phyloP scores from a whole-genome alignment of 2,113 vertebrate species.

The Mesocricetus auratus region DNA sequence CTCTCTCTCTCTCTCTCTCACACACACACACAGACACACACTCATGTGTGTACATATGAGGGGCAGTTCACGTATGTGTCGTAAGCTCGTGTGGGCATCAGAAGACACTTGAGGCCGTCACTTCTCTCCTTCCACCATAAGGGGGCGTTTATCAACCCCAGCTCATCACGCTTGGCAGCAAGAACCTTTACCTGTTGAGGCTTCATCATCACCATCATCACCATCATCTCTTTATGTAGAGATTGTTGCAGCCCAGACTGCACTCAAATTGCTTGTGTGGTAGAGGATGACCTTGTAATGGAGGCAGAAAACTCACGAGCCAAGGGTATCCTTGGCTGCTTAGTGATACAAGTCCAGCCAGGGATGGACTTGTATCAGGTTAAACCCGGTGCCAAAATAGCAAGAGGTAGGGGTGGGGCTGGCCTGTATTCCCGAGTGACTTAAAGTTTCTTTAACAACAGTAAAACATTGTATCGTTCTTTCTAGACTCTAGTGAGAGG shows the following conservation, averaged over 20 bases:
- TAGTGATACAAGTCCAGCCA: not conserved
- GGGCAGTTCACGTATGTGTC: no score
- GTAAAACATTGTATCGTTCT: not conserved
- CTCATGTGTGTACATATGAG: no score
- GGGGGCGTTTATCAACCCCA: no score
- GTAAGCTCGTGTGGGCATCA: not conserved
- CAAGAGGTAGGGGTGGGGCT: not conserved
- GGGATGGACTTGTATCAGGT: accelerated
- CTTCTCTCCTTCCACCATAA: not conserved
- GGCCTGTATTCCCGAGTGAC: not conserved
- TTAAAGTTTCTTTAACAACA: not conserved
- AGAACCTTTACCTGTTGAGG: not conserved
- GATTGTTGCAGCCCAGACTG: no score
- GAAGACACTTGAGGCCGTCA: not conserved
- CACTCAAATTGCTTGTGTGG: not conserved
- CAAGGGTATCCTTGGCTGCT: not conserved
- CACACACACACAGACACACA: no score
- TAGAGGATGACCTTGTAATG: no score
- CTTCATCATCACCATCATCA: not conserved
- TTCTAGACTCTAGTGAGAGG: not conserved
- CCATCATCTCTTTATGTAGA: not conserved
- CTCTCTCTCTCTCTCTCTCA: no score
- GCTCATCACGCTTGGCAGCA: not conserved
- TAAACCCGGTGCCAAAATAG: not conserved
- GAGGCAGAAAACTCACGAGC: not conserved